Base-by-base conservation (phyloP, 2,888 invertebrate species). In the Invenusta paracnida region DNA sequence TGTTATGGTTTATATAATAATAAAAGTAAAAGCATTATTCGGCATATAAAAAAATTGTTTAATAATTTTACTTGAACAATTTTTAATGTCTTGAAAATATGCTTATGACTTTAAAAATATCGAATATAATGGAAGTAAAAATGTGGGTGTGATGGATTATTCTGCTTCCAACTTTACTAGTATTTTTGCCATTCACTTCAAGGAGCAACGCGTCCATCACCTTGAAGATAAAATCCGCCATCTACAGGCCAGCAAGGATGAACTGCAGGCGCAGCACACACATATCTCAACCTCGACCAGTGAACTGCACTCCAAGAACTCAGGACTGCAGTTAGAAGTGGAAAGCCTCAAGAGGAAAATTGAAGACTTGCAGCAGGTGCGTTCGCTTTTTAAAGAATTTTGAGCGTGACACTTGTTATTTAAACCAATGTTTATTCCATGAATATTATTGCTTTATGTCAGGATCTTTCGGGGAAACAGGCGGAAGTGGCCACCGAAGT, bases 391-490 rank as follows among this genome's bases (percentile, higher is more conserved):
- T n/a, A n/a, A 30, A 83, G 88, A 29, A 29, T 17, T 29, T 83
- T 23, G 13, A 23, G 13, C 17, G 30, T 30, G 5, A n/a, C n/a
- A n/a, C n/a, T n/a, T 13, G 81, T 81, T 84, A n/a, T 23, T 25
- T 67, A 79, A n/a, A 81, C 2, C 79, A 48, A 48, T 48, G 17
- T 48, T 48, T 48, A 48, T 48, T 48, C 48, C 17, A 5, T 30
- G 5, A 13, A n/a, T 48, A 17, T 5, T 0, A 0, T 29, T 30
- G 30, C 29, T 29, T 82, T 81, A n/a, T 85, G 86, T 2, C 87
- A 91, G 91, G 90, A 90, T 86, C 87, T 91, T 67, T 88, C 90
- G n/a, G 89, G 89, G 85, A 91, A 91, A 88, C 90, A 90, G 88
- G 89, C 88, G 48, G 89, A 90, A 86, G 90, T 90, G 73, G 88